Percentiles rank a stretch among this genome's conserved stretches.
These are phyloP conservation scores for Habrosyne pyritoides DNA, from an alignment of 2,888 invertebrate genomes.

Conservation along the genomic window DNA sequence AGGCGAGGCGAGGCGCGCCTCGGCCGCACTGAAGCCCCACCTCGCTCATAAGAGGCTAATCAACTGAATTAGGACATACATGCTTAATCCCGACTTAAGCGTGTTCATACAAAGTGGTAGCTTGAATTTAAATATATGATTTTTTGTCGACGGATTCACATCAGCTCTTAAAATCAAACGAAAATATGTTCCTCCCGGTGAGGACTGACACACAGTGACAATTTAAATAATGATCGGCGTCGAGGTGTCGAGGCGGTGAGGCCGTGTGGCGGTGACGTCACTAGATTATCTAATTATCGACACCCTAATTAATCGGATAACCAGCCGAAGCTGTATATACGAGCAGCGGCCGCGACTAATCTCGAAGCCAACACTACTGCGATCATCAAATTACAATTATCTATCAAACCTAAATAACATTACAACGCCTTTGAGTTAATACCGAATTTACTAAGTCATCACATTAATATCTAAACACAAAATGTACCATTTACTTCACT, in stretches of 20 bases:
- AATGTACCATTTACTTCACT: neutral
- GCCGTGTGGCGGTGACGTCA: constrained; percentile 13
- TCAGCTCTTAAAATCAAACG: too few species aligned
- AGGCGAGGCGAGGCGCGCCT: constrained; percentile 10
- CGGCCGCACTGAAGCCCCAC: neutral
- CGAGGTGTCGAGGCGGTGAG: neutral
- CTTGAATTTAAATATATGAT: too few species aligned
- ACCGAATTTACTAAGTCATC: too few species aligned
- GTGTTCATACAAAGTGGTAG: neutral
- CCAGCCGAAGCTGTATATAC: constrained; percentile 13
- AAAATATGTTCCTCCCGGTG: too few species aligned
- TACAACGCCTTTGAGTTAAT: neutral
- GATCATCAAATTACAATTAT: constrained; percentile 34
- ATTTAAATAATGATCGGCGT: too few species aligned
- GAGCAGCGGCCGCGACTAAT: constrained; percentile 9
- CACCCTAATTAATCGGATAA: constrained; percentile 51
- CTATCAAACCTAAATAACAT: constrained; percentile 26
- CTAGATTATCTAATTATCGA: constrained; percentile 35
- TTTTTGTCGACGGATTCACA: too few species aligned
- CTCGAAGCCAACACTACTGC: constrained; percentile 26
- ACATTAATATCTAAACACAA: too few species aligned
- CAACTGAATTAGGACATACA: neutral
- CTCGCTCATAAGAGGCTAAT: neutral
- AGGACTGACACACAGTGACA: too few species aligned
- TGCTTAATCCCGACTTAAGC: neutral